Conservation (phyloP, 2,888 invertebrate species). For the Exephanes ischioxanthus region DNA sequence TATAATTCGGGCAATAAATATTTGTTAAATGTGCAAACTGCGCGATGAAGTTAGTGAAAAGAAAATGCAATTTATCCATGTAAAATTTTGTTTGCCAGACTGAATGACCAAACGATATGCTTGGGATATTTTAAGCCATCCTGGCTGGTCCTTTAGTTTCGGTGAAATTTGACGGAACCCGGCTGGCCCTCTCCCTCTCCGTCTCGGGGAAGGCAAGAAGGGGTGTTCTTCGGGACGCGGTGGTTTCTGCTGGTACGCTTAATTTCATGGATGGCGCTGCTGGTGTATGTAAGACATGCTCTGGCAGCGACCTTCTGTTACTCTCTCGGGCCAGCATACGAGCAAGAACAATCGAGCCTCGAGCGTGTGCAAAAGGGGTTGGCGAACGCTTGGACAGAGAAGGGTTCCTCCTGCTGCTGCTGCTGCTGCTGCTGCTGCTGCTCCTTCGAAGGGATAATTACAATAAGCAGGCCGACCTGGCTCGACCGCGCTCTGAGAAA, state of each 20-base stretch:
- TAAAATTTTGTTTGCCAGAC: conserved; percentile 53
- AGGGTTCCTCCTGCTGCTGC: conserved; percentile 52
- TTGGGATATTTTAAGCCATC: conserved; percentile 76
- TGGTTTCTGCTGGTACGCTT: conserved; percentile 76
- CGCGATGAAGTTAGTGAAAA: background rate
- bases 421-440: conserved; percentile 66
- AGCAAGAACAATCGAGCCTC: conserved; percentile 81
- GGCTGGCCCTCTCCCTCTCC: conserved; percentile 22
- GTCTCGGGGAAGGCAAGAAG: conserved; percentile 36
- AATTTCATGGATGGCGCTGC: conserved; percentile 79
- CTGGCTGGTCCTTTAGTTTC: conserved; percentile 47
- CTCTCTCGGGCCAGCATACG: conserved; percentile 70
- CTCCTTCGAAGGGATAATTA: conserved; percentile 80
- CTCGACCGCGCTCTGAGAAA: conserved; percentile 75
- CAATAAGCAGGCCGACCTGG: conserved; percentile 79
- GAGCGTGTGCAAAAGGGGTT: conserved; percentile 78
- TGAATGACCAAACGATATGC: conserved; percentile 73
- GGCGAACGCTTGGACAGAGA: conserved; percentile 68
- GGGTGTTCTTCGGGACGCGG: conserved; percentile 50
- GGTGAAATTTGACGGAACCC: conserved; percentile 67
- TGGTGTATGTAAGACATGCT: conserved; percentile 68
- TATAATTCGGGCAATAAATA: too few relatives aligned
- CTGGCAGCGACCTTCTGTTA: conserved; percentile 61
- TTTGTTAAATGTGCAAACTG: too few relatives aligned
- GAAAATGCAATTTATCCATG: conserved; percentile 70